phyloP scores from a whole-genome alignment of 2,113 vertebrate species.

The Dendropsophus ebraccatus region DNA sequence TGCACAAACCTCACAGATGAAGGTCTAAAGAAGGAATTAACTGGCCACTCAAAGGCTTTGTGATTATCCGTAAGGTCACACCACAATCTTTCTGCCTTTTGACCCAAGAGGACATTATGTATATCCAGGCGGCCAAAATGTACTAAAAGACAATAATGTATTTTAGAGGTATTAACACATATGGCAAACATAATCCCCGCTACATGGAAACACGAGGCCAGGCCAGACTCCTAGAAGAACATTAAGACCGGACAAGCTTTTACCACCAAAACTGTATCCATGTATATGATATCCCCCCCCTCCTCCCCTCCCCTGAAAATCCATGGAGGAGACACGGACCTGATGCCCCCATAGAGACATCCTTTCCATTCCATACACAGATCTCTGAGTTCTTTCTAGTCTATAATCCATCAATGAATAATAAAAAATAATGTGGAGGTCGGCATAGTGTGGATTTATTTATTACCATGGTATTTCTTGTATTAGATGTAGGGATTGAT shows the following conservation, averaged over 20 bases:
- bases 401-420: neutral
- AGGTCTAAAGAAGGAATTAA: constrained; percentile 77
- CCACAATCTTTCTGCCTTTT: constrained; percentile 67
- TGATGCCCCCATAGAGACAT: too few relatives aligned
- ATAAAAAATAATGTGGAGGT: too few relatives aligned
- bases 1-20: constrained; percentile 72
- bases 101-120: constrained; percentile 66
- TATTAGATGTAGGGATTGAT: too few relatives aligned
- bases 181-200: constrained; percentile 50
- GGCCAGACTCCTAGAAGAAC: neutral
- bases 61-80: constrained; percentile 75
- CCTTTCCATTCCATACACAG: neutral
- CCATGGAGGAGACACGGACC: neutral
- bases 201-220: constrained; percentile 21
- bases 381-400: neutral
- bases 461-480: too few relatives aligned
- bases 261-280: neutral
- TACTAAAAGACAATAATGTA: constrained; percentile 50
- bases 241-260: constrained; percentile 27
- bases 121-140: constrained; percentile 62
- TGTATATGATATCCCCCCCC: neutral
- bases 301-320: neutral
- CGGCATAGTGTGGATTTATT: too few relatives aligned
- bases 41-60: constrained; percentile 76
- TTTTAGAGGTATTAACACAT: constrained; percentile 41